phyloP scores from a whole-genome alignment of 2,113 vertebrate species.

The Ageneiosus marmoratus region DNA sequence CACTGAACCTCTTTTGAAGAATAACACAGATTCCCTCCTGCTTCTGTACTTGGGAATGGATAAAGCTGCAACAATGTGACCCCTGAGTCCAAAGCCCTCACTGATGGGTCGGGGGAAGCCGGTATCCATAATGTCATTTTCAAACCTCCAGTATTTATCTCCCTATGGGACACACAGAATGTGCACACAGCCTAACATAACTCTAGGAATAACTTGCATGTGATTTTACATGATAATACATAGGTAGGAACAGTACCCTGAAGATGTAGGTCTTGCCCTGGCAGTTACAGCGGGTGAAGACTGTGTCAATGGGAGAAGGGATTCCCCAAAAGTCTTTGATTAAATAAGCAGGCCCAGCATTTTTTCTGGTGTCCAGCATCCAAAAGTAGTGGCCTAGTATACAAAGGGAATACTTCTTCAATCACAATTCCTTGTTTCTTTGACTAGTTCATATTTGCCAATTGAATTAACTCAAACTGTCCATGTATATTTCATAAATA shows the following conservation, averaged over 20 bases:
- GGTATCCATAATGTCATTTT: slow-evolving; percentile 79
- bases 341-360: slow-evolving; percentile 71
- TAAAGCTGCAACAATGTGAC: slow-evolving; percentile 84
- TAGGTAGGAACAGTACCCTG: slow-evolving; percentile 74
- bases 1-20: slow-evolving; percentile 87
- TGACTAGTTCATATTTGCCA: background rate
- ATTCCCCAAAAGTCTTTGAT: slow-evolving; percentile 89
- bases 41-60: slow-evolving; percentile 79
- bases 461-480: background rate
- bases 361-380: slow-evolving; percentile 74
- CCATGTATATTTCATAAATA: background rate
- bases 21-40: slow-evolving; percentile 88
- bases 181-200: background rate
- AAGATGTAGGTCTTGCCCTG: slow-evolving; percentile 93
- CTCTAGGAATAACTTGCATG: background rate
- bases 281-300: slow-evolving; percentile 94
- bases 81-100: slow-evolving; percentile 84
- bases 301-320: slow-evolving; percentile 90
- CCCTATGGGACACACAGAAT: slow-evolving; percentile 67
- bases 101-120: slow-evolving; percentile 82
- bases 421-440: background rate
- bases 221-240: background rate
- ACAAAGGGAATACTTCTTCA: background rate
- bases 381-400: slow-evolving; percentile 90
- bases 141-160: slow-evolving; percentile 88